Percentiles rank a stretch among this genome's conserved stretches.
Evolutionary conservation across 2,113 vertebrate species (phyloP).

Genomic region (Cisticola juncidis): DNA sequence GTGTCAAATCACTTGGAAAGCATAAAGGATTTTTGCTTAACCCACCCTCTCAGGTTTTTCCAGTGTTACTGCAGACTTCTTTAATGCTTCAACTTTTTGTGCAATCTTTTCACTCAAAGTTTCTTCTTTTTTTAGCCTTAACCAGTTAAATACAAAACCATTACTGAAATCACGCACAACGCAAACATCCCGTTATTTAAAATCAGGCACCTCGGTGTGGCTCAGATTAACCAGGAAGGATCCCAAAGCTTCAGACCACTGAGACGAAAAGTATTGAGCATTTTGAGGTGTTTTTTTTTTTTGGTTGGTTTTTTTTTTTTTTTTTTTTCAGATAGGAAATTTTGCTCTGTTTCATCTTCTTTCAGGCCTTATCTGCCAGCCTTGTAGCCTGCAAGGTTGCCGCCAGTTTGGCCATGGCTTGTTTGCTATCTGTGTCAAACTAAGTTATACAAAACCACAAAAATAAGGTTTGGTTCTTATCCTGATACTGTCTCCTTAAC

Average conservation of each 20-base stretch:
- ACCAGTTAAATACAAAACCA: neutral
- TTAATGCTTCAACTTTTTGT: neutral
- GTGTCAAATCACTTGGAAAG: neutral
- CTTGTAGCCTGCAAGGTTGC: neutral
- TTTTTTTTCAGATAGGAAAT: neutral
- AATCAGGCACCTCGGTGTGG: neutral
- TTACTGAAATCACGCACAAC: neutral
- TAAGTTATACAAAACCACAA: constrained; percentile 33
- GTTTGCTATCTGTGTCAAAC: constrained; percentile 2
- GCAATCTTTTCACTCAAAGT: neutral
- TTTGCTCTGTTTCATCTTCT: neutral
- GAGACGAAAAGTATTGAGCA: neutral
- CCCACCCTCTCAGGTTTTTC: neutral
- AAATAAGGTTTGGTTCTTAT: constrained; percentile 42
- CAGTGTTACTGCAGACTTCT: neutral
- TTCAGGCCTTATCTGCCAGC: neutral
- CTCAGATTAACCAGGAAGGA: neutral
- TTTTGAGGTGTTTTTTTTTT: neutral
- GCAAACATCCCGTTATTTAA: neutral
- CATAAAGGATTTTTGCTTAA: neutral
- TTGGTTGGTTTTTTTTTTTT: neutral
- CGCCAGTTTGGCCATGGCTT: neutral
- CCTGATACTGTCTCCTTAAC: constrained; percentile 20
- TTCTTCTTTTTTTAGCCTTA: neutral
- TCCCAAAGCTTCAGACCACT: neutral